A percentile compares a stretch with the other conserved stretches of the same genome.
Evolutionary conservation across 2,113 vertebrate species (phyloP).

Genomic region (Carassius gibelio): DNA sequence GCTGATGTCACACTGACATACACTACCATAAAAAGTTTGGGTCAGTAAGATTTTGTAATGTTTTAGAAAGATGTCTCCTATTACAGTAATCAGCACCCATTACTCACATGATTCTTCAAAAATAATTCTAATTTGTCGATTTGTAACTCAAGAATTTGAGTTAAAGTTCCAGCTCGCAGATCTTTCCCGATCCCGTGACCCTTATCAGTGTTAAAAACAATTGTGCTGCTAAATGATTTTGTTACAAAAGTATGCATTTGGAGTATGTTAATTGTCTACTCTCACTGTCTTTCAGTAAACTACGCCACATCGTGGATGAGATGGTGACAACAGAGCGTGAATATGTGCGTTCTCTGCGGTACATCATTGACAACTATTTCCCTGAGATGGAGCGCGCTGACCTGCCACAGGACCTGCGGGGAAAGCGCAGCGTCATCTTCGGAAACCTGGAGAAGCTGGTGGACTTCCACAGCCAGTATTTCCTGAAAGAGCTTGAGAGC

Average conservation of each 20-base stretch:
- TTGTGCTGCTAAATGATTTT: not conserved
- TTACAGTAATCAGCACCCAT: too few relatives aligned
- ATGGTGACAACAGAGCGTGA: constrained; percentile 93
- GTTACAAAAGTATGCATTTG: not conserved
- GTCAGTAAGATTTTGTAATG: too few relatives aligned
- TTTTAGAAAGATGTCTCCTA: too few relatives aligned
- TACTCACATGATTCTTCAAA: too few relatives aligned
- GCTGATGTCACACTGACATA: too few relatives aligned
- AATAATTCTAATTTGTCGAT: too few relatives aligned
- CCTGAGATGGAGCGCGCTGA: constrained; percentile 90
- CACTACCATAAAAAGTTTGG: too few relatives aligned
- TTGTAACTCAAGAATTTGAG: too few relatives aligned
- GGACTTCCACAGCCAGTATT: constrained; percentile 93
- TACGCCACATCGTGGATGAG: constrained; percentile 88
- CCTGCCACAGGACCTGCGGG: constrained; percentile 91
- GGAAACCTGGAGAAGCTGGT: constrained; percentile 95
- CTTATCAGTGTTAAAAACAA: not conserved
- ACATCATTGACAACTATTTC: constrained; percentile 90
- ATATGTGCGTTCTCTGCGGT: constrained; percentile 89
- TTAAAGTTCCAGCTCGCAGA: too few relatives aligned
- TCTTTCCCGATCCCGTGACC: too few relatives aligned
- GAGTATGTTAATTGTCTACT: not conserved
- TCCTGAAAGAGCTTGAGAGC: constrained; percentile 91
- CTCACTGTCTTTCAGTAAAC: constrained; percentile 73
- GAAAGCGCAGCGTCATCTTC: constrained; percentile 88